phyloP scores from a whole-genome alignment of 2,888 invertebrate genomes.

The Petrophora chlorosata region DNA sequence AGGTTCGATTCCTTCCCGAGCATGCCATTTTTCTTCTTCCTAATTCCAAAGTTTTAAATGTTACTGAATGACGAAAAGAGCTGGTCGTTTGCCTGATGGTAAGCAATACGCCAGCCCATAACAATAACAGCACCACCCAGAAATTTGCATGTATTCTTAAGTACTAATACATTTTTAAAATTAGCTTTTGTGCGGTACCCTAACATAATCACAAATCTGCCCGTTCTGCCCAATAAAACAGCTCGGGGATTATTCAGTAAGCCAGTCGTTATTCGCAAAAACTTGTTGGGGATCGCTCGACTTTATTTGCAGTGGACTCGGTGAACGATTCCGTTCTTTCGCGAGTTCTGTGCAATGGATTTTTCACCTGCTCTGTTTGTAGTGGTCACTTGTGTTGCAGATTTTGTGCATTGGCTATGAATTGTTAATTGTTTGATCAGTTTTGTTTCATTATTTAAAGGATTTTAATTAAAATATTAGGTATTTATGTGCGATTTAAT shows the following conservation, averaged over 20 bases:
- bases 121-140: too few species aligned
- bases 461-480: too few species aligned
- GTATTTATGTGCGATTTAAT: too few species aligned
- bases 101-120: too few species aligned
- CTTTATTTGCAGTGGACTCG: conserved; percentile 37
- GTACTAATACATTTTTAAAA: too few species aligned
- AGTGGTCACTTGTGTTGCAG: conserved; percentile 3
- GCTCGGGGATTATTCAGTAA: conserved; percentile 40
- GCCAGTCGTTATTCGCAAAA: conserved; percentile 32
- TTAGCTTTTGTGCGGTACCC: conserved; percentile 1
- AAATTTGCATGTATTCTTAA: too few species aligned
- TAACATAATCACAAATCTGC: conserved; percentile 33
- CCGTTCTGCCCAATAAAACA: conserved; percentile 48
- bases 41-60: too few species aligned
- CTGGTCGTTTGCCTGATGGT: too few species aligned
- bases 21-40: too few species aligned
- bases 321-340: conserved; percentile 17
- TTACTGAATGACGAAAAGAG: too few species aligned
- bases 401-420: not conserved
- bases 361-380: conserved; percentile 17
- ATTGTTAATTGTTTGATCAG: not conserved
- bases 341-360: conserved; percentile 10
- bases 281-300: conserved; percentile 17
- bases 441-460: not conserved
- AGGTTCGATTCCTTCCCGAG: too few species aligned